phyloP scores from a whole-genome alignment of 1,140 invertebrate genomes.

The Drosophila baimaii region DNA sequence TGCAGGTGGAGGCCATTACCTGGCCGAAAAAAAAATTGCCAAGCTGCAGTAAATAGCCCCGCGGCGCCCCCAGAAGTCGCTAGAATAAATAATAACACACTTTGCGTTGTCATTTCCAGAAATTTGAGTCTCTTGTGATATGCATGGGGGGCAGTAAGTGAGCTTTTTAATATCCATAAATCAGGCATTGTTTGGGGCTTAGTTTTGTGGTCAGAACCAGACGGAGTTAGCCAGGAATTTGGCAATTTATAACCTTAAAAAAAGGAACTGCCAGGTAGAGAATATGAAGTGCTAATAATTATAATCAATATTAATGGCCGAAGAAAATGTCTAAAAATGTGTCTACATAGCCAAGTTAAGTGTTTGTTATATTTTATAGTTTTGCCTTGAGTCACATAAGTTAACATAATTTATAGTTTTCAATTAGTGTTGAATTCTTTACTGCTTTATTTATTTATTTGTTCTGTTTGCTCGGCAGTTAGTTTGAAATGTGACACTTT shows the following conservation, averaged over 20 bases:
- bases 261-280: not conserved
- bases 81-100: slow-evolving; percentile 52
- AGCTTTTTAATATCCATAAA: slow-evolving; percentile 34
- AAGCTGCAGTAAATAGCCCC: slow-evolving; percentile 26
- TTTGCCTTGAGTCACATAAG: not conserved
- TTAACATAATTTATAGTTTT: not conserved
- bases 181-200: slow-evolving; percentile 21
- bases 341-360: not conserved
- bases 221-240: not conserved
- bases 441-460: not conserved
- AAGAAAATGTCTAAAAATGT: not conserved
- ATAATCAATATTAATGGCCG: not conserved
- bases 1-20: slow-evolving; percentile 24
- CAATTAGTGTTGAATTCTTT: not conserved
- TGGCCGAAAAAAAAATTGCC: slow-evolving; percentile 22
- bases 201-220: not conserved
- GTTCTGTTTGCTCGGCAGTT: not conserved
- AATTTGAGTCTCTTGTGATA: slow-evolving; percentile 23
- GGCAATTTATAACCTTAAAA: not conserved
- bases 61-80: slow-evolving; percentile 25
- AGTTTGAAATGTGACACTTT: too few relatives aligned
- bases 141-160: slow-evolving; percentile 15
- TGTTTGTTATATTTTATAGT: not conserved
- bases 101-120: slow-evolving; percentile 40
- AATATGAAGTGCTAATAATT: not conserved